Conservation (phyloP, 2,888 invertebrate genomes). For the Exephanes ischioxanthus region DNA sequence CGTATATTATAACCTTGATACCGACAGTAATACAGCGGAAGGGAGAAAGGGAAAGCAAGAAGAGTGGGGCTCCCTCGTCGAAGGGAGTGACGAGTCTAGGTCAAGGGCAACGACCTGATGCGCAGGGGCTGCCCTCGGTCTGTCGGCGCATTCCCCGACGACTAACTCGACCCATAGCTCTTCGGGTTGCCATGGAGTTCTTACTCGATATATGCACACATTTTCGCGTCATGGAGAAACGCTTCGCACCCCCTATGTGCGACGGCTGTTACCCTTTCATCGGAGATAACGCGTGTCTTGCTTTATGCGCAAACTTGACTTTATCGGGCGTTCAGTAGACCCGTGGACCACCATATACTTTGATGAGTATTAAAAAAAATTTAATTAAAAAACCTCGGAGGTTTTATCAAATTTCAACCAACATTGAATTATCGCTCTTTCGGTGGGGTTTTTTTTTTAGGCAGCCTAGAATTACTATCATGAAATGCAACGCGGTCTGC, state of each 20-base stretch:
- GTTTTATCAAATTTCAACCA: neutral
- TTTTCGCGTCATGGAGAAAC: constrained; percentile 25
- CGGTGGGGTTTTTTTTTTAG: neutral
- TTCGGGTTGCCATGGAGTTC: constrained; percentile 74
- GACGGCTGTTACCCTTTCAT: neutral
- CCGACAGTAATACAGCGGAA: constrained; percentile 3
- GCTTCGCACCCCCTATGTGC: neutral
- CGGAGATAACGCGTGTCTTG: neutral
- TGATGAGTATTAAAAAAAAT: neutral
- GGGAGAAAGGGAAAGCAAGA: constrained; percentile 39
- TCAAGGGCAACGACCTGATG: constrained; percentile 82
- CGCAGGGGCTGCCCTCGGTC: constrained; percentile 73
- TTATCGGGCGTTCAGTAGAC: neutral
- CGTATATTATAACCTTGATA: neutral
- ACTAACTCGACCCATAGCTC: constrained; percentile 69
- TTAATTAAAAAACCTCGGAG: neutral
- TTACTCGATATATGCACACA: constrained; percentile 26
- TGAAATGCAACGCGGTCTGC: neutral
- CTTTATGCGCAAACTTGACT: neutral
- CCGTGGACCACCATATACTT: neutral
- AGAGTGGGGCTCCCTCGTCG: constrained; percentile 49
- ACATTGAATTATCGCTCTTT: neutral
- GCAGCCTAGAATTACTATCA: constrained; percentile 23
- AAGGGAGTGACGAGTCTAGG: constrained; percentile 76
- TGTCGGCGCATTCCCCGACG: constrained; percentile 64